Evolutionary conservation across 2,113 vertebrate genomes (phyloP).

Genomic region (Otolemur garnettii): DNA sequence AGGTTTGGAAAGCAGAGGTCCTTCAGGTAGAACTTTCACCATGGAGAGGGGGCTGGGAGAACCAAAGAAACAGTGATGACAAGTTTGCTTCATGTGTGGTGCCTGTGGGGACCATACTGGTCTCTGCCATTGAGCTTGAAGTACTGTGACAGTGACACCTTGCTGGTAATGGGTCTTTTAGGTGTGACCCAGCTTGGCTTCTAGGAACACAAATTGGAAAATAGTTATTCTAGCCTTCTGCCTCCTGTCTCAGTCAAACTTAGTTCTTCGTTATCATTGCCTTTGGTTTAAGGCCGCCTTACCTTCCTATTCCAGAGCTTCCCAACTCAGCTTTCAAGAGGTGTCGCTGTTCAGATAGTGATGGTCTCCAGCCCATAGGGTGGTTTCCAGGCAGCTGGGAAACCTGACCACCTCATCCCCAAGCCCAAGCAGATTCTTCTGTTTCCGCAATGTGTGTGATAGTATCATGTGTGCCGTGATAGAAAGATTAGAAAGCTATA

Average conservation of each 20-base stretch:
- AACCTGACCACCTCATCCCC: not conserved
- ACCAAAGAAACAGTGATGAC: not conserved
- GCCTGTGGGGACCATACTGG: not conserved
- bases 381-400: not conserved
- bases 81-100: not conserved
- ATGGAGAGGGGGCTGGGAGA: not conserved
- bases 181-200: not conserved
- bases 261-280: not conserved
- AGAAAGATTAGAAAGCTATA: not conserved
- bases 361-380: not conserved
- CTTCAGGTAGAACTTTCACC: not conserved
- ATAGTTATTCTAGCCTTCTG: not conserved
- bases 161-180: not conserved
- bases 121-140: not conserved
- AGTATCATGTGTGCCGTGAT: not conserved
- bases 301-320: not conserved
- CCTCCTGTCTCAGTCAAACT: not conserved
- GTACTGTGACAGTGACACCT: not conserved
- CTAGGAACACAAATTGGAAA: not conserved
- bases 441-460: not conserved
- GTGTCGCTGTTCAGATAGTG: rapidly evolving
- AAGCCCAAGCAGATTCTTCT: not conserved
- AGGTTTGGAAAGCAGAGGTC: not conserved
- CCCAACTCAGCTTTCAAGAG: not conserved
- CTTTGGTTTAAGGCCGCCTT: not conserved